Evolutionary conservation across 64 coral and sea anemone species (phyloP), one percentile per base, ranked within the genome.

Genomic region (Montipora capricornis): DNA sequence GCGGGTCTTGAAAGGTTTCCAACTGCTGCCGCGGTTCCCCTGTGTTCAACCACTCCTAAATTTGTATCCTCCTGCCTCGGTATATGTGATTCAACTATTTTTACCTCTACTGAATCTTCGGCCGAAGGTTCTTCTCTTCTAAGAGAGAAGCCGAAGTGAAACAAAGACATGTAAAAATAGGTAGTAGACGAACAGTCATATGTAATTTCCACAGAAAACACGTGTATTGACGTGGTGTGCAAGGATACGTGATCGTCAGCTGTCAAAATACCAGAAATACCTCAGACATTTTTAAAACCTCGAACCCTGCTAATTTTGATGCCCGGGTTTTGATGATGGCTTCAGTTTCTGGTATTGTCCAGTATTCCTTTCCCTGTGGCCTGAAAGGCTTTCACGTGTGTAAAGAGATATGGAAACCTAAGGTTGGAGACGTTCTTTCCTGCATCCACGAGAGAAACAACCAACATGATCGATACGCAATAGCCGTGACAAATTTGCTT

Each of bases 1-100:
- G 69, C 58, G 67, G 88, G 75, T 89, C 88, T 89, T 89, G 87
- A 89, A 79, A 89, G 87, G 53, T 89, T 78, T 78, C 78, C 87
- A 89, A 89, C 87, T 89, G 87, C 71, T 4, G 73, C 87, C 78
- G 52, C 50, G 20, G 51, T 59, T 80, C 61, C 2, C 19, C 51
- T 59, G 50, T 80, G 51, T 82, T 82, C 80, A 61, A 64, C 55
- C 20, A 62, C 55, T 82, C 55, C 55, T 24, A 24, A 24, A 24
- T 62, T n/a, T n/a, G n/a, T n/a, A n/a, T n/a, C n/a, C n/a, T n/a
- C n/a, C n/a, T n/a, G n/a, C n/a, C n/a, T n/a, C n/a, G n/a, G n/a
- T n/a, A n/a, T n/a, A n/a, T n/a, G n/a, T n/a, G n/a, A n/a, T 22
- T 22, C 22, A 22, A 22, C 22, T 22, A 22, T 22, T 22, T 22